A percentile compares a stretch with the other conserved stretches of the same genome.
These are phyloP conservation scores for Venustoraphidia nigricollis DNA, from an alignment of 2,888 invertebrate species.

Conservation along the genomic window DNA sequence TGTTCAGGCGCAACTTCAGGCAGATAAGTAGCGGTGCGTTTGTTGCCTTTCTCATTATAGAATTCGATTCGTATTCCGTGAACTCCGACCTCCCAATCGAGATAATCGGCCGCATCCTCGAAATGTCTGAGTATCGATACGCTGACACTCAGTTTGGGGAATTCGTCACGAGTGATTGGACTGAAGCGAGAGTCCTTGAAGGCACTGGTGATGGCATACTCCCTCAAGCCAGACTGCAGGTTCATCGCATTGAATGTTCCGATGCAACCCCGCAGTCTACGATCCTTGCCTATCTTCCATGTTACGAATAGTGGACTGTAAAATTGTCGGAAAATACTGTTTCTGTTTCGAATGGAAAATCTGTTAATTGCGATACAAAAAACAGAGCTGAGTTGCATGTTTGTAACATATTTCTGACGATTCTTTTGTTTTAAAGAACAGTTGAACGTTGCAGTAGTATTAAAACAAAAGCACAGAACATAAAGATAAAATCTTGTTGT, in stretches of 20 bases:
- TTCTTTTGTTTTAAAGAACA: no score
- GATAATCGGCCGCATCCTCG: conserved; percentile 86
- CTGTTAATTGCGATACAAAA: no score
- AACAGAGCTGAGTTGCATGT: no score
- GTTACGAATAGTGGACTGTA: conserved; percentile 93
- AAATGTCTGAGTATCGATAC: conserved; percentile 94
- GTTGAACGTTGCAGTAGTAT: no score
- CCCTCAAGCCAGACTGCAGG: conserved; percentile 83
- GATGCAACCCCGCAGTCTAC: conserved; percentile 92
- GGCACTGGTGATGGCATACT: conserved; percentile 96
- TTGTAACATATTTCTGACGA: no score
- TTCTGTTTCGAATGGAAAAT: no score
- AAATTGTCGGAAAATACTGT: background rate
- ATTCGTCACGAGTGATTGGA: conserved; percentile 87
- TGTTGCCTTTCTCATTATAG: conserved; percentile 79
- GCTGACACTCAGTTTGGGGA: conserved; percentile 81
- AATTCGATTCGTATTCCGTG: conserved; percentile 99
- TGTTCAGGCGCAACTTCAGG: conserved; percentile 97
- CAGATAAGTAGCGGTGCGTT: conserved; percentile 93
- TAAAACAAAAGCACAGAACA: no score
- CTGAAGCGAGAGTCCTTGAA: conserved; percentile 94
- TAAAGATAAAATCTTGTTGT: no score
- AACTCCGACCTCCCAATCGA: conserved; percentile 94
- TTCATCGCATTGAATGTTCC: conserved; percentile 97
- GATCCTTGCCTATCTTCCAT: conserved; percentile 95